Base-by-base conservation (phyloP, 2,113 vertebrate species). In the Lagopus leucura region DNA sequence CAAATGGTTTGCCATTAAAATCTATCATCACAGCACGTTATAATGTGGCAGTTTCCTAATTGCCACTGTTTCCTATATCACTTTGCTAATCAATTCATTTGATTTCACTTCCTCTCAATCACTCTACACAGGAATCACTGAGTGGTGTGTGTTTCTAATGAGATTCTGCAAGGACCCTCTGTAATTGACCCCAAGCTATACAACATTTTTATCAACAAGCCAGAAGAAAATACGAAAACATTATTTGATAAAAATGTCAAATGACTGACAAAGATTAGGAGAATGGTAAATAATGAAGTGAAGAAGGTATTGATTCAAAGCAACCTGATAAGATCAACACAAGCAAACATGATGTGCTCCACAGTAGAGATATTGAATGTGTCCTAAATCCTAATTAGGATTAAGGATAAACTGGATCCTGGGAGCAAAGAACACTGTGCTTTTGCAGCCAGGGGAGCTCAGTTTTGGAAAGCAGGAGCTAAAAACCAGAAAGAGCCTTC, bases 161-260 rank as follows among this genome's bases (percentile, higher is more conserved):
- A 96, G 94, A 89, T 80, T 63, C 91, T 87, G 81, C 2, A 36
- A 95, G 84, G 86, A 89, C 94, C 71, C 77, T 43, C 61, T 50
- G 92, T 91, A 92, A 95, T 76, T 96, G 96, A 96, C 94, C 95
- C 92, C 81, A 64, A 65, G 89, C 89, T 93, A 85, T 34, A 87
- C 78, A 90, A 89, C 92, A 30, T 90, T 96, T 95, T 93, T 96
- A 96, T 93, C 95, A 96, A 89, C 84, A 87, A 58, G 81, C 92
- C 63, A 65, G 86, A 60, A 92, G 92, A 96, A 96, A 96, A 92
- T 86, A 87, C 48, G 5, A 95, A 93, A 95, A 90, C 94, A 60
- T 93, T 93, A 82, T 86, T 95, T 96, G 96, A 96, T 96, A 96
- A 94, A 95, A 94, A 95, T 50, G 70, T 95, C 94, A 96, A 93